phyloP scores from a whole-genome alignment of 2,888 invertebrate species.

The Brachyopa scutellaris region DNA sequence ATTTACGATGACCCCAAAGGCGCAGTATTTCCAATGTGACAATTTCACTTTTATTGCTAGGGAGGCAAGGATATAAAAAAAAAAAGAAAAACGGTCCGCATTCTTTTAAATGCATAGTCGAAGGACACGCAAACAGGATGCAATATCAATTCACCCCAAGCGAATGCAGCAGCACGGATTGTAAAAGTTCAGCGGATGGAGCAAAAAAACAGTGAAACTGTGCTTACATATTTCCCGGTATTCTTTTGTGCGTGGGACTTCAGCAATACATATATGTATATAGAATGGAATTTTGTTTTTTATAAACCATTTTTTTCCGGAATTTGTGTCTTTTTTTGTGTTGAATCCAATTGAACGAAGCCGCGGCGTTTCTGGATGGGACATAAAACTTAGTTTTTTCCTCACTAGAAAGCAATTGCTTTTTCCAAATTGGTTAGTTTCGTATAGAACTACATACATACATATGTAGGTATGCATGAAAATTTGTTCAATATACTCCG shows the following conservation, averaged over 20 bases:
- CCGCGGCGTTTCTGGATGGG: not conserved
- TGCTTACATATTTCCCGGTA: slow-evolving; percentile 57
- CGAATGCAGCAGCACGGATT: slow-evolving; percentile 23
- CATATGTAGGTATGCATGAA: too few relatives aligned
- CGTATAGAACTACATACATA: too few relatives aligned
- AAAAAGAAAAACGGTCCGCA: slow-evolving; percentile 18
- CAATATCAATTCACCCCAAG: slow-evolving; percentile 65
- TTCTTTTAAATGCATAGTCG: slow-evolving; percentile 45
- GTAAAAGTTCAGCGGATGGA: slow-evolving; percentile 17
- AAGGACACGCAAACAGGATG: slow-evolving; percentile 53
- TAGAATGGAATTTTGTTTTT: not conserved
- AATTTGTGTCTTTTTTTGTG: slow-evolving; percentile 2
- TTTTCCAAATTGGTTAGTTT: too few relatives aligned
- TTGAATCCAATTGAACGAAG: slow-evolving; percentile 28
- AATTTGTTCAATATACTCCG: too few relatives aligned
- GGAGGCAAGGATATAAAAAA: slow-evolving; percentile 12
- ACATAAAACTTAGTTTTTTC: too few relatives aligned
- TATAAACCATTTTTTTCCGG: slow-evolving; percentile 12
- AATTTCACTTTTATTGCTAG: slow-evolving; percentile 65
- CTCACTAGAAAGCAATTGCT: too few relatives aligned
- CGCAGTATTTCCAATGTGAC: slow-evolving; percentile 67
- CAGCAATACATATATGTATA: not conserved
- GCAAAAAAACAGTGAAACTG: not conserved
- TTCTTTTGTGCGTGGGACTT: slow-evolving; percentile 27
- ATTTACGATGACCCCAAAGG: slow-evolving; percentile 68